Conservation (phyloP, 1,140 invertebrate species). For the Diuraphis noxia region DNA sequence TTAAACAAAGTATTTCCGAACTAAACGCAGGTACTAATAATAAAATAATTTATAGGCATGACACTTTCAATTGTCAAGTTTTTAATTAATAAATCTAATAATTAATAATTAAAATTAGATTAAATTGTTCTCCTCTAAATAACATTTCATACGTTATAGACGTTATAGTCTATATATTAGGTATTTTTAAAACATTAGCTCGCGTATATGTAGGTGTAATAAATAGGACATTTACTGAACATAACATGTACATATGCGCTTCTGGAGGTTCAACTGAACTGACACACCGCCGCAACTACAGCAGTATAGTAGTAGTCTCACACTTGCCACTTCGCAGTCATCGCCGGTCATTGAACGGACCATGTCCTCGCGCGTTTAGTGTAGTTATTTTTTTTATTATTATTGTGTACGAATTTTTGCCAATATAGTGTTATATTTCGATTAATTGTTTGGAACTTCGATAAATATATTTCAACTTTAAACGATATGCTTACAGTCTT, state of each 20-base stretch:
- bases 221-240: slow-evolving; percentile 22
- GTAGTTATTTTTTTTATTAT: neutral
- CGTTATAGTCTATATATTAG: neutral
- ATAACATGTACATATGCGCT: slow-evolving; percentile 22
- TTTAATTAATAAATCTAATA: neutral
- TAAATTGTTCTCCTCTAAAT: neutral
- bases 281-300: neutral
- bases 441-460: neutral
- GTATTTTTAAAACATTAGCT: neutral
- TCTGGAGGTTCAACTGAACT: slow-evolving; percentile 29
- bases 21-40: neutral
- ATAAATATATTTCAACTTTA: neutral
- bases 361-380: slow-evolving; percentile 35
- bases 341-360: slow-evolving; percentile 51
- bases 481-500: neutral
- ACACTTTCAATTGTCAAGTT: neutral
- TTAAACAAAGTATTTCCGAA: neutral
- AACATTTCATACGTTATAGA: neutral
- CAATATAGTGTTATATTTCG: neutral
- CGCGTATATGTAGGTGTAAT: neutral
- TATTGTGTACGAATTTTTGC: neutral
- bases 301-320: slow-evolving; percentile 37
- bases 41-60: neutral
- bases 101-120: neutral
- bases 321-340: slow-evolving; percentile 44